Conservation (phyloP, 2,113 vertebrate species). For the Aptenodytes forsteri region DNA sequence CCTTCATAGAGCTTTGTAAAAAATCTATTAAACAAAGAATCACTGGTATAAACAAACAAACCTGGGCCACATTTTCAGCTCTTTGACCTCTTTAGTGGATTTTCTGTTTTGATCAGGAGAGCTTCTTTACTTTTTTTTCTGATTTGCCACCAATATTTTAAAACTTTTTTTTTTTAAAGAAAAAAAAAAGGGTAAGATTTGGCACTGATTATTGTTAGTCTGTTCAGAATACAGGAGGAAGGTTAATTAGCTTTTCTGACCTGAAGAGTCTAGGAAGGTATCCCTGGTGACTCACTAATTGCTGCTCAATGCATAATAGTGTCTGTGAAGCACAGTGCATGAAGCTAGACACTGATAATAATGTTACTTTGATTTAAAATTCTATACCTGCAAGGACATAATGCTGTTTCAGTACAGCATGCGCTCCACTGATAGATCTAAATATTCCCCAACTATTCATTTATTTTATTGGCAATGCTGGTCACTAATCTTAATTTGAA, state of each 20-base stretch:
- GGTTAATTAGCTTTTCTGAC: constrained; percentile 82
- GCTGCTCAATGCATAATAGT: constrained; percentile 63
- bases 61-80: neutral
- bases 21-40: constrained; percentile 49
- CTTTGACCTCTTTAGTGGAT: neutral
- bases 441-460: constrained; percentile 40
- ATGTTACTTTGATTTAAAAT: constrained; percentile 36
- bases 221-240: constrained; percentile 66
- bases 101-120: neutral
- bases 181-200: neutral
- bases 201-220: constrained; percentile 33
- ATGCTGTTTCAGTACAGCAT: constrained; percentile 32
- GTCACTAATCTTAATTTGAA: constrained; percentile 48
- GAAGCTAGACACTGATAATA: constrained; percentile 26
- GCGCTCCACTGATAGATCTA: constrained; percentile 2
- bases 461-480: constrained; percentile 55
- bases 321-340: constrained; percentile 60
- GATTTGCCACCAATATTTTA: neutral
- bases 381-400: constrained; percentile 22
- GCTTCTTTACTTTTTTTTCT: neutral
- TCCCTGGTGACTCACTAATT: constrained; percentile 76
- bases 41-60: constrained; percentile 25
- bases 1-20: neutral
- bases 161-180: neutral
- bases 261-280: constrained; percentile 65